Evolutionary conservation across 1,140 invertebrate genomes (phyloP), one percentile per base, ranked within the genome.

Genomic region (Phymorhynchus buccinoides): DNA sequence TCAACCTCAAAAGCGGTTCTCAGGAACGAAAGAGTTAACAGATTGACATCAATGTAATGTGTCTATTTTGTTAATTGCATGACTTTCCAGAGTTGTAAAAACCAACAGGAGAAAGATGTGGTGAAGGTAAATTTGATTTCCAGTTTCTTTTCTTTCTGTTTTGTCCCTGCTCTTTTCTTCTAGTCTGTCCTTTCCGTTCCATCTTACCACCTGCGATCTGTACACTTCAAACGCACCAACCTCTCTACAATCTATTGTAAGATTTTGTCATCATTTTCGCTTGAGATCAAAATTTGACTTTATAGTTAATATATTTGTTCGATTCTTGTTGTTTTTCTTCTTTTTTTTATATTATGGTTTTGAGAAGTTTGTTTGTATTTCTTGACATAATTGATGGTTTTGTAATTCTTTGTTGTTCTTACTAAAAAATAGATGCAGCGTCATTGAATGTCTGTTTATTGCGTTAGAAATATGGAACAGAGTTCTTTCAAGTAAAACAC

Each of bases 81-180:
- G 66, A 83, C 68, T 39, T 83, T 83, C 39, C 81, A 83, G 81
- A 83, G 41, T 44, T 83, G 27, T 83, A 44, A 42, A 83, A 83
- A 71, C 66, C 81, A 83, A 71, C 81, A 83, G 62, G 81, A 83
- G 62, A 83, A 73, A 83, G 81, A 83, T 83, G 41, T 83, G 41
- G 62, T 83, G 32, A 83, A 83, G 81, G 81, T 83, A 83, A 83
- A 71, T 2, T 68, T 4, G 32, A 66, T 44, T 83, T 81, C 9
- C 35, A 44, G n/a, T 71, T 71, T 1, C 1, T 52, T 16, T 79
- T 48, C 22, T 44, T 44, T n/a, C 27, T 44, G 3, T 79, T 56
- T 39, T 73, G 9, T 39, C 41, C 52, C 77, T 52, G 18, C n/a
- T 79, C n/a, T 30, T n/a, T 35, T 39, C 37, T 35, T 62, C 22